Base-by-base conservation (phyloP, 2,888 invertebrate species). In the Cepaea hortensis region DNA sequence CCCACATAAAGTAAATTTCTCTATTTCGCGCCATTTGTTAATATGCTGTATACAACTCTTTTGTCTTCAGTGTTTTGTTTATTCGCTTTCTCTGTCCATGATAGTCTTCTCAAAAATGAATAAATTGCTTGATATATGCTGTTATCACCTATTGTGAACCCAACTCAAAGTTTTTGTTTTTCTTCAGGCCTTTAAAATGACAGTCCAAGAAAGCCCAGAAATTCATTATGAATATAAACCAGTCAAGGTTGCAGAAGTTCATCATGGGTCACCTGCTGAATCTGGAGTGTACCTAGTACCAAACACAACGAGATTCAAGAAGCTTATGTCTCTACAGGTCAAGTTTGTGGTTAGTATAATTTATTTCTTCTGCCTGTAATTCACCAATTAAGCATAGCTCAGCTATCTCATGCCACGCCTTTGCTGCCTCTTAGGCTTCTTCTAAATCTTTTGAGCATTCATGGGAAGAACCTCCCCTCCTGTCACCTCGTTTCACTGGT, bases 311-410 rank as follows among this genome's bases (percentile, higher is more conserved):
- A 62, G 77, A 18, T 90, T 89, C 88, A 86, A 88, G 81, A 88
- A 86, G 72, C 79, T 90, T n/a, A 89, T 89, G 87, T 87, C 87
- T 6, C 5, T 89, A 76, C 90, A 90, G 85, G 88, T 85, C n/a
- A n/a, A n/a, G 9, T 89, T 90, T 86, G 87, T 84, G 79, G 90
- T 90, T 85, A 87, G 90, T 88, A 77, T 68, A n/a, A 20, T 68
- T n/a, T 20, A 6, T 1, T 68, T 20, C n/a, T 68, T 55, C 11
- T 55, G 11, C 55, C 55, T 55, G 6, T 55, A 55, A 55, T 55
- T 55, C 7, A 55, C 6, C 55, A 55, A 35, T 55, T 55, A 55
- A 9, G 55, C 11, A 11, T 11, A 55, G 55, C 55, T 55, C 11
- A 35, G 1, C 35, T 35, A 35, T 35, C 35, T 35, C 35, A 35